Evolutionary conservation across 2,797 vertebrate genomes (phyloP).

Genomic region (Gymnodraco acuticeps): DNA sequence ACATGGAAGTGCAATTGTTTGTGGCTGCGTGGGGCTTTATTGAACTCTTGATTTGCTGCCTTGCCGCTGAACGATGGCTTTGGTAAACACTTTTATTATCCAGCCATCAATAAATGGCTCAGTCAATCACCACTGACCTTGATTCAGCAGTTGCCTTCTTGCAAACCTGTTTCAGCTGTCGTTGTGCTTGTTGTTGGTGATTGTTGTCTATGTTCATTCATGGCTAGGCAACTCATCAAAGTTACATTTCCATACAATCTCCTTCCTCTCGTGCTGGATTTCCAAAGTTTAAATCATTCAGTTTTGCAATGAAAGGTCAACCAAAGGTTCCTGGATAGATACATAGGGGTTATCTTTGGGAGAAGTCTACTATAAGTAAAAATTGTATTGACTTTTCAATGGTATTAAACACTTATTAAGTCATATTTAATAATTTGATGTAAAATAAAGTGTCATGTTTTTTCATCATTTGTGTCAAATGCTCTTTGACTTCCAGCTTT

Average conservation of each 20-base stretch:
- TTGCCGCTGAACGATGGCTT: constrained; percentile 52
- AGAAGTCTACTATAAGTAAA: not conserved
- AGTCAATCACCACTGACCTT: constrained; percentile 55
- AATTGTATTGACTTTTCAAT: not conserved
- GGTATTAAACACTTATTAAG: not conserved
- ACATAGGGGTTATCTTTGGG: not conserved
- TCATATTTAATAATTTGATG: not conserved
- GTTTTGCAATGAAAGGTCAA: not conserved
- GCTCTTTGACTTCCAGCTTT: not conserved
- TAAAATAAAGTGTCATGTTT: not conserved
- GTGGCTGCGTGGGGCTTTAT: constrained; percentile 48
- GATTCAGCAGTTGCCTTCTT: constrained; percentile 36
- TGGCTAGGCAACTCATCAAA: constrained; percentile 17
- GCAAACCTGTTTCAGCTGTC: constrained; percentile 17
- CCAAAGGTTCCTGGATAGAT: not conserved
- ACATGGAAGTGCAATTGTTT: constrained; percentile 50
- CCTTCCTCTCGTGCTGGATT: constrained; percentile 1
- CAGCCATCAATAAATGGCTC: constrained; percentile 55
- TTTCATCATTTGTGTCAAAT: constrained; percentile 20
- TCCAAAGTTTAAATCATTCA: constrained; percentile 1
- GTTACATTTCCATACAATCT: constrained; percentile 5
- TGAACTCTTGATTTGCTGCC: constrained; percentile 55
- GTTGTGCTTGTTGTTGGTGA: constrained; percentile 4
- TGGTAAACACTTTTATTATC: constrained; percentile 71
- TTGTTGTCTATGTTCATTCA: constrained; percentile 32